phyloP scores from a whole-genome alignment of 2,888 invertebrate genomes.

The Hybos culiciformis region DNA sequence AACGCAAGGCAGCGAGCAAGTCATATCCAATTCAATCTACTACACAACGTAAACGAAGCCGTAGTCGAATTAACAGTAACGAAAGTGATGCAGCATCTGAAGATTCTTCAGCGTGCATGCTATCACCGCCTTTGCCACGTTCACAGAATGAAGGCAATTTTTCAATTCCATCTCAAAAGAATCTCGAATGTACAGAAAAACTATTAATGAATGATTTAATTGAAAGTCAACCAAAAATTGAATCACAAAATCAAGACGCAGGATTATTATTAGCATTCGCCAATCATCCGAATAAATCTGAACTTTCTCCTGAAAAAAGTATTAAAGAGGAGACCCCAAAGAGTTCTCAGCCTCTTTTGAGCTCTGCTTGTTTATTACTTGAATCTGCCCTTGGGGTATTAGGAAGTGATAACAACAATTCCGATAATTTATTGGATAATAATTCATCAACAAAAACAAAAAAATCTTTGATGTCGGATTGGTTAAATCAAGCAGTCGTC shows the following conservation, averaged over 20 bases:
- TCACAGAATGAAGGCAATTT: not conserved
- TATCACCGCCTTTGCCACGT: slow-evolving; percentile 38
- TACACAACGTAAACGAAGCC: slow-evolving; percentile 40
- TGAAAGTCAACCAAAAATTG: slow-evolving; percentile 10
- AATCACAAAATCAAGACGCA: slow-evolving; percentile 38
- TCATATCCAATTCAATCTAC: slow-evolving; percentile 19
- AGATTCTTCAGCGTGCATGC: slow-evolving; percentile 43
- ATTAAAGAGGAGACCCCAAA: slow-evolving; percentile 15
- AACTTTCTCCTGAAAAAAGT: slow-evolving; percentile 13
- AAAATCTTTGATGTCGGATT: slow-evolving; percentile 79
- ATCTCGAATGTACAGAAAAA: not conserved
- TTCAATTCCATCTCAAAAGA: slow-evolving; percentile 12
- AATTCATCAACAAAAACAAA: slow-evolving; percentile 56
- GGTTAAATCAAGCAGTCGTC: slow-evolving; percentile 58
- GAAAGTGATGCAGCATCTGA: slow-evolving; percentile 59
- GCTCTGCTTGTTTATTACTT: slow-evolving; percentile 67
- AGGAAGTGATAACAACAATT: slow-evolving; percentile 32
- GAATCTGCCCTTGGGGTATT: slow-evolving; percentile 74
- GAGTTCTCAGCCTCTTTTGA: slow-evolving; percentile 36
- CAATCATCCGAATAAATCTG: slow-evolving; percentile 25
- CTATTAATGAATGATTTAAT: slow-evolving; percentile 12
- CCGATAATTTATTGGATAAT: slow-evolving; percentile 61
- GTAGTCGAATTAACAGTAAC: slow-evolving; percentile 60
- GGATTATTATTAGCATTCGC: slow-evolving; percentile 45
- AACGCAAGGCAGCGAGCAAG: slow-evolving; percentile 26